Percentiles rank a stretch among this genome's conserved stretches.
These are phyloP conservation scores for Agrotis segetum DNA, from an alignment of 2,888 invertebrate genomes.

Conservation along the genomic window DNA sequence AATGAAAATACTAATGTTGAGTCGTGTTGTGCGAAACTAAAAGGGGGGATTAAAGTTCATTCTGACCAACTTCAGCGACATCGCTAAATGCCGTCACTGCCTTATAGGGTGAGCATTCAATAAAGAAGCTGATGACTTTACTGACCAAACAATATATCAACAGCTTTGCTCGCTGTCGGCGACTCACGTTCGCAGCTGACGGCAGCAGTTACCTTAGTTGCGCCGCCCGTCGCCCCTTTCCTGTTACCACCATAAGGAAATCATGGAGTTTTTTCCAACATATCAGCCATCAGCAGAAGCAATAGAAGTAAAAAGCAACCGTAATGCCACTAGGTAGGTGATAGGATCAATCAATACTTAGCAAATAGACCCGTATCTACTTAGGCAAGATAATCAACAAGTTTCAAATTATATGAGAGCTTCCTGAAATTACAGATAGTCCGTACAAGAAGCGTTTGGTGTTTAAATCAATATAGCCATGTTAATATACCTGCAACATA, in stretches of 20 bases:
- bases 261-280: slow-evolving; percentile 31
- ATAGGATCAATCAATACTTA: slow-evolving; percentile 11
- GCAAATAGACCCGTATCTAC: too few species aligned
- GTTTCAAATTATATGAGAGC: neutral
- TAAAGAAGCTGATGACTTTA: slow-evolving; percentile 20
- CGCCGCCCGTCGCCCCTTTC: slow-evolving; percentile 32
- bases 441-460: neutral
- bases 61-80: neutral
- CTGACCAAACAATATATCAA: slow-evolving; percentile 31
- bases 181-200: slow-evolving; percentile 28
- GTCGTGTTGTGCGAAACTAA: neutral
- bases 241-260: slow-evolving; percentile 33
- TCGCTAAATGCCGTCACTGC: neutral
- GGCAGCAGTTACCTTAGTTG: slow-evolving; percentile 29
- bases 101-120: neutral
- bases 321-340: slow-evolving; percentile 23
- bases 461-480: slow-evolving; percentile 1
- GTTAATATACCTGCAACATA: neutral
- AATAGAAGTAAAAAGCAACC: slow-evolving; percentile 2
- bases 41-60: neutral
- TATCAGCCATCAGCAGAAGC: slow-evolving; percentile 8
- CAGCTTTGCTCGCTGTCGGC: slow-evolving; percentile 42
- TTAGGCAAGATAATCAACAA: neutral
- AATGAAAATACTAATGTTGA: neutral
- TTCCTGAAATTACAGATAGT: neutral